A percentile compares a stretch with the other conserved stretches of the same genome.
These are phyloP conservation scores for Paragorgia papillata DNA, from an alignment of 92 coral and sea anemone species.

Conservation along the genomic window DNA sequence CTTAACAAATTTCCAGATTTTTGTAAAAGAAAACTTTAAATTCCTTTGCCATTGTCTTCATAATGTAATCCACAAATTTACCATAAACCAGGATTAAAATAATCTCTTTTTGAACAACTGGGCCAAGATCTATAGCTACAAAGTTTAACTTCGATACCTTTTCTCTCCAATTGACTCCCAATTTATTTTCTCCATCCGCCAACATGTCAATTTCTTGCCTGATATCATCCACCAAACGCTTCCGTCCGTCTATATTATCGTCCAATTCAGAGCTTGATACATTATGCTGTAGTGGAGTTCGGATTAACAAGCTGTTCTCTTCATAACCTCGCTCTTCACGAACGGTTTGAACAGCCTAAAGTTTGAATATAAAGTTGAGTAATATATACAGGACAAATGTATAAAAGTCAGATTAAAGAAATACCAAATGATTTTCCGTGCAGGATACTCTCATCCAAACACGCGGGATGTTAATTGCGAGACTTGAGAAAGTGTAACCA, in stretches of 20 bases:
- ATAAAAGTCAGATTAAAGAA: too few relatives aligned
- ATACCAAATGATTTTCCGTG: too few relatives aligned
- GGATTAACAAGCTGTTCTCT: background rate
- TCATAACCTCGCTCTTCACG: background rate
- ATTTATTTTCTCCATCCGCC: constrained; percentile 12
- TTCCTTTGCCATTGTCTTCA: too few relatives aligned
- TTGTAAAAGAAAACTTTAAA: too few relatives aligned
- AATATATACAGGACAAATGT: background rate
- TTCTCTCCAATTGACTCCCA: constrained; percentile 8
- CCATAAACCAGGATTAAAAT: too few relatives aligned
- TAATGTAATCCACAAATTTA: too few relatives aligned
- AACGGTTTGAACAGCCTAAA: constrained; percentile 26
- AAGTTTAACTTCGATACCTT: background rate
- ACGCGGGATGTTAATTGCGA: too few relatives aligned
- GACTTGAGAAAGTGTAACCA: too few relatives aligned
- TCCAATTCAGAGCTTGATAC: background rate
- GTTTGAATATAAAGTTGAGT: background rate
- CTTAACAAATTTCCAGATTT: too few relatives aligned
- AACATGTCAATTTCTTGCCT: background rate
- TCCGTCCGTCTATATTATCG: background rate
- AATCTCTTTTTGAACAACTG: too few relatives aligned
- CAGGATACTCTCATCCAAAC: too few relatives aligned
- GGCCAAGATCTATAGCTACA: background rate
- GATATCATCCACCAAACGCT: constrained; percentile 12
- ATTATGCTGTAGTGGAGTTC: constrained; percentile 1